These are phyloP conservation scores for Melanotus villosus DNA, from an alignment of 2,888 invertebrate species.

Conservation along the genomic window DNA sequence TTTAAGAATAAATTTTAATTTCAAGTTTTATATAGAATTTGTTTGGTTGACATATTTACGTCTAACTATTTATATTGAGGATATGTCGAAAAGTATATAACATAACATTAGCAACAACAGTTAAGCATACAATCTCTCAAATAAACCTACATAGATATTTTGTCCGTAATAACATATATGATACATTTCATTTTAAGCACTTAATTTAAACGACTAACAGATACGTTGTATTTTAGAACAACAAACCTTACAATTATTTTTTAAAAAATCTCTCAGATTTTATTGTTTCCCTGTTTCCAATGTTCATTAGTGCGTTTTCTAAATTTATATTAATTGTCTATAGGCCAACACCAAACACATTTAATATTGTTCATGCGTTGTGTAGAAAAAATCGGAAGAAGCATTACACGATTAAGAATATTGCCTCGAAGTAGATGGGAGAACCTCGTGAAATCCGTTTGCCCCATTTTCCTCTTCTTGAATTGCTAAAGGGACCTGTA, in stretches of 20 bases:
- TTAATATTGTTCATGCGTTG: not conserved
- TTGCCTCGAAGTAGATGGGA: constrained; percentile 68
- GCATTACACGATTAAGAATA: constrained; percentile 55
- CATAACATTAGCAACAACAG: too few species aligned
- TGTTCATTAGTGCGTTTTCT: not conserved
- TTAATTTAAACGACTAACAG: constrained; percentile 18
- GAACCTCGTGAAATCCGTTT: constrained; percentile 65
- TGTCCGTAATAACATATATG: constrained; percentile 31
- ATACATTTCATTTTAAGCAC: constrained; percentile 28
- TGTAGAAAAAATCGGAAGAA: too few species aligned
- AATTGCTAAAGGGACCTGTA: constrained; percentile 65
- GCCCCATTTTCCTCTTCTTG: constrained; percentile 65
- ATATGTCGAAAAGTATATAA: too few species aligned
- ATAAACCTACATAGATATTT: constrained; percentile 1
- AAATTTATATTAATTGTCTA: constrained; percentile 21
- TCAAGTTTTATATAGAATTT: too few species aligned
- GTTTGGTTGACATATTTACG: too few species aligned
- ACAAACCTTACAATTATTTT: not conserved
- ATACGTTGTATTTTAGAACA: constrained; percentile 24
- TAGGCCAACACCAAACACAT: constrained; percentile 30
- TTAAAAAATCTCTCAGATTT: constrained; percentile 3
- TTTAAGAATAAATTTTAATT: too few species aligned
- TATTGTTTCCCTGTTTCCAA: constrained; percentile 1
- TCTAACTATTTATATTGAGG: too few species aligned
- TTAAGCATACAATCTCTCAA: not conserved